Base-by-base conservation (phyloP, 2,797 vertebrate genomes). In the Philypnodon macrostomus region DNA sequence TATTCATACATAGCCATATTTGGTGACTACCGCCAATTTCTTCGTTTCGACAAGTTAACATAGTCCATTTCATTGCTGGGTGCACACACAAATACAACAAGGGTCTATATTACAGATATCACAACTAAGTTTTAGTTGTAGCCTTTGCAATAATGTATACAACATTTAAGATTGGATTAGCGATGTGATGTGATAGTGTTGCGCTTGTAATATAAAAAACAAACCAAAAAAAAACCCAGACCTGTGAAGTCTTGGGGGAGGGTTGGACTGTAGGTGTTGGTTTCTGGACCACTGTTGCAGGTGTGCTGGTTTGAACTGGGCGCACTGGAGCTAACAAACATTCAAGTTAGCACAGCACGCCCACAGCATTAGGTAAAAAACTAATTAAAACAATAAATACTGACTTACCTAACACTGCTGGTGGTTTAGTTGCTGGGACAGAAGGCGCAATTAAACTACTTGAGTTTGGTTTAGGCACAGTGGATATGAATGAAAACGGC, bases 231-330 rank as follows among this genome's bases (percentile, higher is more conserved):
- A 44, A 10, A 51, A 21, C 51, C 2, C 19, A 13, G 42, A 86
- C 96, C 94, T 94, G 95, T 14, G 86, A 1, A 37, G 89, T 60
- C 16, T 87, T 55, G 4, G 83, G 57, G 4, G 81, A 70, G 13
- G 73, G 31, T 36, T 89, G 89, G 7, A 74, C 46, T 33, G 88
- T 59, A 54, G 88, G 85, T 45, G 89, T 65, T 0, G 91, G 78
- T 67, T 93, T 97, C 85, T 91, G 92, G 1, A 85, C 53, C 11
- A 55, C 19, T 0, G 84, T 40, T 29, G 86, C 12, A 12, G 79
- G 59, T 2, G 88, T 53, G 18, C 38, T 66, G 40, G 58, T 84
- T 53, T 92, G 92, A 60, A 87, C 64, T 4, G 88, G 81, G 10
- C 86, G 87, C 5, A 87, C 70, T 56, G 84, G 75, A 16, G 63